Conservation (phyloP, 2,888 invertebrate genomes). For the Chrysolina haemoptera region DNA sequence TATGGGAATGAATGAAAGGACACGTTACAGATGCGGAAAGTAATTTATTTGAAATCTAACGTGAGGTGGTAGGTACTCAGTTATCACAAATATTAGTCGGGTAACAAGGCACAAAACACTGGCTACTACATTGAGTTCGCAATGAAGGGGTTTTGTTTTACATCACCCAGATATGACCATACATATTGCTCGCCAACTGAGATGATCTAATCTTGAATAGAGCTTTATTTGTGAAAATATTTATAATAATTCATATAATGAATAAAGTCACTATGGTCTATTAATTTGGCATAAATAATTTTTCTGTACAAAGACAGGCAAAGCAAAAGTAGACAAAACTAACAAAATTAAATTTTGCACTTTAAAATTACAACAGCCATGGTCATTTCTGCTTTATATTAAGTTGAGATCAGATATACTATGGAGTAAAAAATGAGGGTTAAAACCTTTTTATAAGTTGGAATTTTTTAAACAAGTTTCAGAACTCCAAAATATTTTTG, state of each 20-base stretch:
- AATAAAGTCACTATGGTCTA: no score
- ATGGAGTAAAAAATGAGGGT: constrained; percentile 32
- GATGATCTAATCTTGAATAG: constrained; percentile 7
- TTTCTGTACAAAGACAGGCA: no score
- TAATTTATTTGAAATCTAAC: constrained; percentile 68
- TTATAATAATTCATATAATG: background rate
- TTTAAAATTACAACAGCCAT: constrained; percentile 26
- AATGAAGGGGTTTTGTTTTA: constrained; percentile 49
- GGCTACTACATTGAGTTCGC: constrained; percentile 66
- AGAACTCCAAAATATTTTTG: constrained; percentile 42
- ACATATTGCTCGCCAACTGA: constrained; percentile 1
- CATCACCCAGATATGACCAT: constrained; percentile 47
- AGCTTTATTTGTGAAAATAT: background rate
- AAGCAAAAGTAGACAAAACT: background rate
- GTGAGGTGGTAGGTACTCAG: constrained; percentile 68
- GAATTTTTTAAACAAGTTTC: background rate
- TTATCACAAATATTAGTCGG: constrained; percentile 69
- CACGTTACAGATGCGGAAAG: constrained; percentile 64
- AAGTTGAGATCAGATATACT: constrained; percentile 41
- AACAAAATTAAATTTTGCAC: constrained; percentile 6
- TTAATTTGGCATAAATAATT: no score
- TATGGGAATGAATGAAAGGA: constrained; percentile 40
- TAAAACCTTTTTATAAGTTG: constrained; percentile 15
- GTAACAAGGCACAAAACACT: constrained; percentile 69
- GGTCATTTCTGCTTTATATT: constrained; percentile 45